Evolutionary conservation across 2,113 vertebrate species (phyloP).

Genomic region (Clarias batrachus): DNA sequence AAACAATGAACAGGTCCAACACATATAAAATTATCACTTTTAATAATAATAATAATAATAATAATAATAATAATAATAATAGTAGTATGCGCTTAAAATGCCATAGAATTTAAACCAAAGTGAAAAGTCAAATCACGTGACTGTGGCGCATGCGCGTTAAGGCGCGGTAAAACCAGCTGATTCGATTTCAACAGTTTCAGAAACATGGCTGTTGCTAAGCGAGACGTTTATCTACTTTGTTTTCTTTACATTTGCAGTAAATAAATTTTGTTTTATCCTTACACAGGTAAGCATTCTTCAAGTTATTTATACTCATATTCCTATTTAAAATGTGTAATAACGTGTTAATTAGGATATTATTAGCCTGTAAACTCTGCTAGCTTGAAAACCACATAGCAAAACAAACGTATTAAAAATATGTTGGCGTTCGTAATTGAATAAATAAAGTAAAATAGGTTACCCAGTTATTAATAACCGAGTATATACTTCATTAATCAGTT

Average conservation of each 20-base stretch:
- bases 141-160: not conserved
- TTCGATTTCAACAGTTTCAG: not conserved
- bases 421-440: not conserved
- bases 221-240: not conserved
- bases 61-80: not conserved
- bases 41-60: not conserved
- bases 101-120: not conserved
- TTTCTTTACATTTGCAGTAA: not conserved
- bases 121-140: not conserved
- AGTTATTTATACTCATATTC: no score
- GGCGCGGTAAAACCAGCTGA: conserved; percentile 27
- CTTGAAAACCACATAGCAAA: conserved; percentile 7
- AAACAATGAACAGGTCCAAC: not conserved
- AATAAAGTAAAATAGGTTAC: not conserved
- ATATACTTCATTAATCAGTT: not conserved
- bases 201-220: conserved; percentile 7
- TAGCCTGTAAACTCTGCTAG: not conserved
- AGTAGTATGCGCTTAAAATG: not conserved
- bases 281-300: not conserved
- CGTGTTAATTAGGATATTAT: not conserved
- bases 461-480: not conserved
- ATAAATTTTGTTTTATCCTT: not conserved
- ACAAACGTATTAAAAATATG: not conserved
- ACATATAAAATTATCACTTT: not conserved
- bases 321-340: not conserved